Base-by-base conservation (phyloP, 2,888 invertebrate species). In the Caenorhabditis drosophilae region DNA sequence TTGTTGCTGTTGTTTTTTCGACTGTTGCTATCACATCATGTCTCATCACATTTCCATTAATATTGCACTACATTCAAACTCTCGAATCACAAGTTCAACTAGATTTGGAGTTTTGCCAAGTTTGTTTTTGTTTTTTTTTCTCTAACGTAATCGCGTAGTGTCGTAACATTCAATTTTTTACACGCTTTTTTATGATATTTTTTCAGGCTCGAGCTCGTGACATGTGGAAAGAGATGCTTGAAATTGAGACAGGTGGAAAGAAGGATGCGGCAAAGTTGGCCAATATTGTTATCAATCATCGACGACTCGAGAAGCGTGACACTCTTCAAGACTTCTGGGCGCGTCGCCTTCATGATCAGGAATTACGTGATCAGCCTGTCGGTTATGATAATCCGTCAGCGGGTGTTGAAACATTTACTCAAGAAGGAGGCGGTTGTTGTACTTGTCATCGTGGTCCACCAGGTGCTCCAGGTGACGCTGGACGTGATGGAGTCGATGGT, bases 151-250 rank as follows among this genome's bases (percentile, higher is more conserved):
- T 34, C 15, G 35, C 15, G 15, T 12, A 34, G 15, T 34, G n/a
- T n/a, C n/a, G n/a, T n/a, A n/a, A n/a, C n/a, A n/a, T n/a, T n/a
- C n/a, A n/a, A 12, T 34, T 34, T 34, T 35, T 11, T n/a, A n/a
- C n/a, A 7, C 23, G 26, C 3, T 52, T 22, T 22, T 42, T 16
- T 15, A 53, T 9, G 25, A 15, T 1, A 27, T 7, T 36, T 6
- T 61, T 69, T 12, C 42, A 78, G 80, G 66, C 82, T 3, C 73
- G 82, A 31, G 76, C 83, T 12, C 75, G 83, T 42, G 83, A 82
- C 59, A 82, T 83, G 79, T 83, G 83, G 81, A 76, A 76, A 47
- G 83, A 83, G 57, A 81, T 82, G 81, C 67, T 83, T 48, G 83
- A 83, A 49, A 80, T 83, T 50, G 70, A 75, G 41, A 78, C 77